Conservation (phyloP, 92 coral and sea anemone species). For the Heliopora coerulea region DNA sequence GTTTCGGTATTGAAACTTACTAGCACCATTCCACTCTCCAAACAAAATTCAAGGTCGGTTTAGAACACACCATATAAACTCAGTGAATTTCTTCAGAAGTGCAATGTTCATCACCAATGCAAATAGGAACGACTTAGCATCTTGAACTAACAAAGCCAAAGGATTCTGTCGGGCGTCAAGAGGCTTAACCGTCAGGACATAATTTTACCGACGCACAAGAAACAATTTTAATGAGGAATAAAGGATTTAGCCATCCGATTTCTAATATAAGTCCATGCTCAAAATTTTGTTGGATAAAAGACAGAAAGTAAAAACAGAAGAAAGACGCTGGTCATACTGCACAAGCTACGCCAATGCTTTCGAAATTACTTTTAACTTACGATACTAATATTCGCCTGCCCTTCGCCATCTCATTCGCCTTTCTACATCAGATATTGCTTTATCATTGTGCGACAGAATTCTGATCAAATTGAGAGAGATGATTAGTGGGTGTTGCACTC, state of each 20-base stretch:
- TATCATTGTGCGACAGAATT: no score
- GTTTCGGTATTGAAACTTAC: not conserved
- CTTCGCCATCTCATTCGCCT: no score
- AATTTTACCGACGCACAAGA: not conserved
- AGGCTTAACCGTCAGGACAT: not conserved
- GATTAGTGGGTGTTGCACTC: slow-evolving; percentile 33
- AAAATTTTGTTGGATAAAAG: no score
- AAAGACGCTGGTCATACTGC: no score
- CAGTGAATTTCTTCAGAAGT: no score
- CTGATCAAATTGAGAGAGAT: not conserved
- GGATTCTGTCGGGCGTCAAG: not conserved
- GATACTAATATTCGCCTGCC: no score
- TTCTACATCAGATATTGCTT: no score
- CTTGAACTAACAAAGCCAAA: not conserved
- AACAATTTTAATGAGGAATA: not conserved
- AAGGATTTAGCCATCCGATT: not conserved
- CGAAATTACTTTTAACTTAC: no score
- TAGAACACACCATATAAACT: not conserved
- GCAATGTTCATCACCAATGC: not conserved
- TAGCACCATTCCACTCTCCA: not conserved
- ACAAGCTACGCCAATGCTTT: no score
- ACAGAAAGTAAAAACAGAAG: no score
- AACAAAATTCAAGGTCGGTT: slow-evolving; percentile 18
- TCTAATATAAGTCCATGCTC: no score
- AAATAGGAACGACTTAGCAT: not conserved